Conservation (phyloP, 2,113 vertebrate genomes). For the Microcebus jonahi region DNA sequence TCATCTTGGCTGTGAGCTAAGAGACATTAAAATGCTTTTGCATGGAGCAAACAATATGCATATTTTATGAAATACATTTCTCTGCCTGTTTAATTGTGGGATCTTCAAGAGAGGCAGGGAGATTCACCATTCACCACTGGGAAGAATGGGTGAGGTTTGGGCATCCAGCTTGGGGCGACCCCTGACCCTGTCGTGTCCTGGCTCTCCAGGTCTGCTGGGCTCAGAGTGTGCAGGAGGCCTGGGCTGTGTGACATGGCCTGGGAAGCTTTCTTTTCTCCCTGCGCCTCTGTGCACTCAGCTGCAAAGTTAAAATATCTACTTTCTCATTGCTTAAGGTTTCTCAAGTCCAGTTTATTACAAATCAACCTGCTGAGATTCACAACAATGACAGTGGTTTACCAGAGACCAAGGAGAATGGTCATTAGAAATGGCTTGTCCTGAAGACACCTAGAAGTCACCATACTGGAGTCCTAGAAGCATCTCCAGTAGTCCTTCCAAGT, state of each 20-base stretch:
- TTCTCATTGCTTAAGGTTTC: not conserved
- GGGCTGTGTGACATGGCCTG: fast-evolving
- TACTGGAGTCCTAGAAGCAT: not conserved
- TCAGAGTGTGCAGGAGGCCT: not conserved
- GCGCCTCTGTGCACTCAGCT: not conserved
- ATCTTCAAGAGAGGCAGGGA: conserved; percentile 32
- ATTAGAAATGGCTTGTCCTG: not conserved
- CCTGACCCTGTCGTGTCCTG: not conserved
- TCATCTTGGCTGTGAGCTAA: conserved; percentile 72
- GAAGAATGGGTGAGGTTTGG: not conserved
- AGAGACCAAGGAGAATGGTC: not conserved
- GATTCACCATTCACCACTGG: conserved; percentile 52
- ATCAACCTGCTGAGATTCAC: not conserved
- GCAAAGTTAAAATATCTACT: not conserved
- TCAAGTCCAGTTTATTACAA: not conserved
- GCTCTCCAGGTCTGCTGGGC: not conserved
- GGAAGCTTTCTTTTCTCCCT: not conserved
- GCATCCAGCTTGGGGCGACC: not conserved
- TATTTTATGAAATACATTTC: conserved; percentile 82
- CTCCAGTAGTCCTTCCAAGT: not conserved
- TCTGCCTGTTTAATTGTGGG: conserved; percentile 82
- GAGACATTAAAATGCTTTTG: conserved; percentile 79
- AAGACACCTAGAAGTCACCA: not conserved
- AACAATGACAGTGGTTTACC: not conserved
- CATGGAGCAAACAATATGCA: conserved; percentile 77